Evolutionary conservation across 1,140 invertebrate species (phyloP), one percentile per base, ranked within the genome.

Genomic region (Drosophila suzukii): DNA sequence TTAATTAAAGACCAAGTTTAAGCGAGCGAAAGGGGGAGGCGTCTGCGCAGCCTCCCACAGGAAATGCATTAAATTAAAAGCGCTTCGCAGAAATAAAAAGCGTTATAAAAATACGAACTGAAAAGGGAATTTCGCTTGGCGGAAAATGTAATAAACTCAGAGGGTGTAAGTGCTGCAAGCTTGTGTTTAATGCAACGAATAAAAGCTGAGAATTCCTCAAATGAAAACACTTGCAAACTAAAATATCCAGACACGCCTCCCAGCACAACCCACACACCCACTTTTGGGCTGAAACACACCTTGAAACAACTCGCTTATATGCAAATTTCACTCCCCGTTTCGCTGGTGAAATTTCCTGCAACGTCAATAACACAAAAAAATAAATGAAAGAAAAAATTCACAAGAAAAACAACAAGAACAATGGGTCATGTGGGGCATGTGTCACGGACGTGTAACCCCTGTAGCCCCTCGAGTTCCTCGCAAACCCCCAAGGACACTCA

Each of bases 21-120:
- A 58, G 46, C 65, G 65, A 60, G 39, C 39, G 34, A 49, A 55
- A 75, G 58, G 10, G 34, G 6, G 11, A 38, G 50, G 51, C 50
- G 32, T 53, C 54, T 43, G 41, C 20, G 27, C 20, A 27, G 11
- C 44, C 13, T 32, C 24, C 63, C 66, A 73, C 56, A 81, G 81
- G 78, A 86, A 85, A 81, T 55, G 75, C 56, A 73, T 76, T 88
- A 83, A 86, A 86, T 86, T 83, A 79, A 82, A 59, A 63, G 47
- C 34, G 57, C 70, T 51, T 47, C 67, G 39, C 63, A 60, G 54
- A 56, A 61, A 50, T 27, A 75, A 75, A 75, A 43, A 4, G 27
- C 43, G 30, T 41, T 50, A 59, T 43, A 70, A 70, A 62, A 50
- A 43, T 34, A 30, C 27, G n/a, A 54, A 66, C 54, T 36, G 6